A percentile compares a stretch with the other conserved stretches of the same genome.
These are phyloP conservation scores for Oasisia sp. DNA, from an alignment of 2,888 invertebrate genomes.

Conservation along the genomic window DNA sequence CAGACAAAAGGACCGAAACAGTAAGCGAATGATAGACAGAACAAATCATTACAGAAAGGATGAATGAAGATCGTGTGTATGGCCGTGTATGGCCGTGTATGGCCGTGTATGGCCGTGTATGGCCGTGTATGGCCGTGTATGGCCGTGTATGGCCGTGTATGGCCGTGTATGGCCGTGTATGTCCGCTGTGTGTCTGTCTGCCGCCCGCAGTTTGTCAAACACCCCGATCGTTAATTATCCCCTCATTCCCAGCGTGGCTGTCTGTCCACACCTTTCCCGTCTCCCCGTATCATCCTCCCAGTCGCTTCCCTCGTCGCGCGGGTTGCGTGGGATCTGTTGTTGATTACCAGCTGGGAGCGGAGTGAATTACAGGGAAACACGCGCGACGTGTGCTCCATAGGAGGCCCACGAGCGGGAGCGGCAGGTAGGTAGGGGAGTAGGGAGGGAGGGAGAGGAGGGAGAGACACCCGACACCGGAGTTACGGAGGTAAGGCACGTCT, in stretches of 20 bases:
- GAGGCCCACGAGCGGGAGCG: not conserved
- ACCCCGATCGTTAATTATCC: not conserved
- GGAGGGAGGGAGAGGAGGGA: not conserved
- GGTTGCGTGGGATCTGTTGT: not conserved
- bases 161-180: not conserved
- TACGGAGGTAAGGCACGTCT: not conserved
- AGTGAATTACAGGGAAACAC: not conserved
- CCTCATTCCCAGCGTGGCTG: not conserved
- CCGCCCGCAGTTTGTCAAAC: not conserved
- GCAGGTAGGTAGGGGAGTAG: not conserved
- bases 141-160: too few species aligned
- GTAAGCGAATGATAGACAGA: slow-evolving; percentile 17
- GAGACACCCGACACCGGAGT: not conserved
- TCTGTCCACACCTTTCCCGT: not conserved
- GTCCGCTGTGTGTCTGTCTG: too few species aligned
- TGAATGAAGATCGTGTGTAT: not conserved
- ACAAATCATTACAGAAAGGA: not conserved
- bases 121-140: too few species aligned
- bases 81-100: not conserved
- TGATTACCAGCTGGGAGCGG: not conserved
- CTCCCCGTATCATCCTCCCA: not conserved
- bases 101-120: too few species aligned
- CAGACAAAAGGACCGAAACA: not conserved
- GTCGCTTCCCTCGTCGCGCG: not conserved
- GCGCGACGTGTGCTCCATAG: not conserved